These are phyloP conservation scores for Nyleta sp. DNA, from an alignment of 2,888 invertebrate species.

Conservation along the genomic window DNA sequence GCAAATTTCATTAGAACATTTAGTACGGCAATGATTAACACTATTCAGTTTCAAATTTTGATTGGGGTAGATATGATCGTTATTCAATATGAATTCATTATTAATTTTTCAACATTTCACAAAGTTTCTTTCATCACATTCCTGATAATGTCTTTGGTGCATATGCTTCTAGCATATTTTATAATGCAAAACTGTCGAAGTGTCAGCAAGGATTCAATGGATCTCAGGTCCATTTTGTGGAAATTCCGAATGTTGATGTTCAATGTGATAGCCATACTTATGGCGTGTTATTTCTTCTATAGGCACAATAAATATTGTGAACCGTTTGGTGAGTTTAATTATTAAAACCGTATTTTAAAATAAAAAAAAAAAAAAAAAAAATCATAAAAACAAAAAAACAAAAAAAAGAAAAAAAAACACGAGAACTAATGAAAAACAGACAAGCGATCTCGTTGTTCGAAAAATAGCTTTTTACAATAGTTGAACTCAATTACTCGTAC, in stretches of 20 bases:
- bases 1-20: no score
- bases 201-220: constrained; percentile 84
- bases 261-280: constrained; percentile 89
- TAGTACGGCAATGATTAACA: no score
- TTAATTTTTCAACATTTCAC: constrained; percentile 92
- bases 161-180: constrained; percentile 93
- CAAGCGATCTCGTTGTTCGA: no score
- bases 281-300: constrained; percentile 94
- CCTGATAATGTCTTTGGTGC: constrained; percentile 91
- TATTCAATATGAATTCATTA: no score
- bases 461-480: no score
- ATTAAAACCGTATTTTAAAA: not conserved
- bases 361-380: no score
- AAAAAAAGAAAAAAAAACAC: no score
- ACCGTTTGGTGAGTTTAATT: constrained; percentile 90
- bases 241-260: constrained; percentile 90
- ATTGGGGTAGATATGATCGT: no score
- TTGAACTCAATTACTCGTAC: no score
- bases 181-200: constrained; percentile 87
- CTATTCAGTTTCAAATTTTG: no score
- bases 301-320: constrained; percentile 97
- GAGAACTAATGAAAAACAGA: no score
- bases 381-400: no score
- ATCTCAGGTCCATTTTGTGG: constrained; percentile 88
- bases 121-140: constrained; percentile 95